Percentiles rank a stretch among this genome's conserved stretches.
Evolutionary conservation across 2,888 invertebrate genomes (phyloP).

Genomic region (Chrysomela aeneicollis): DNA sequence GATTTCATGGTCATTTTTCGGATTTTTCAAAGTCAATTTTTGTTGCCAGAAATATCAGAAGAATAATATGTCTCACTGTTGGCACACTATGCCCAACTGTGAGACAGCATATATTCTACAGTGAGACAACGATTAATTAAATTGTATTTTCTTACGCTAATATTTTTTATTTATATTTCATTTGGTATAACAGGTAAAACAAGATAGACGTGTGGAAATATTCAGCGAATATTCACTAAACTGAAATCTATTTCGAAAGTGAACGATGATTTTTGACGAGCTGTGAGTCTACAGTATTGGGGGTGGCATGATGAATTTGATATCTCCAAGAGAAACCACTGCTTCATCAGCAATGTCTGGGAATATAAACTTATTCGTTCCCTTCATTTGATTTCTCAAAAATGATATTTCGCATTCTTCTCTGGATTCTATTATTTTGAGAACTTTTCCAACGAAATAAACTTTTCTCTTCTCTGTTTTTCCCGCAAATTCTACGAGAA

Average conservation of each 20-base stretch:
- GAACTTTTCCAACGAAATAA: too few relatives aligned
- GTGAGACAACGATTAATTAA: conserved; percentile 20
- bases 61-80: too few relatives aligned
- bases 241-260: conserved; percentile 20
- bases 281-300: conserved; percentile 24
- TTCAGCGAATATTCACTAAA: conserved; percentile 13
- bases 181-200: conserved; percentile 14
- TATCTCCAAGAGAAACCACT: conserved; percentile 19
- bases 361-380: conserved; percentile 26
- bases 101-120: conserved; percentile 6
- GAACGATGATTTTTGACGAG: conserved; percentile 8
- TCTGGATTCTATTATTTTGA: conserved; percentile 11
- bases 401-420: conserved; percentile 15
- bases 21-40: too few relatives aligned
- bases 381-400: conserved; percentile 18
- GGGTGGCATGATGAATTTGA: conserved; percentile 26
- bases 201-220: conserved; percentile 10
- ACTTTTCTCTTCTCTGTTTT: conserved; percentile 18
- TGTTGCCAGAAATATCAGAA: too few relatives aligned
- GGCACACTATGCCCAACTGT: too few relatives aligned
- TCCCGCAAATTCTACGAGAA: conserved; percentile 22
- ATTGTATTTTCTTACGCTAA: conserved; percentile 16
- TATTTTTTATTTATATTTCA: conserved; percentile 11
- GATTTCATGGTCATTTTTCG: too few relatives aligned
- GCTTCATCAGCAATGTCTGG: conserved; percentile 26